A percentile compares a stretch with the other conserved stretches of the same genome.
Evolutionary conservation across 2,888 invertebrate species (phyloP).

Genomic region (Norana najaformis): DNA sequence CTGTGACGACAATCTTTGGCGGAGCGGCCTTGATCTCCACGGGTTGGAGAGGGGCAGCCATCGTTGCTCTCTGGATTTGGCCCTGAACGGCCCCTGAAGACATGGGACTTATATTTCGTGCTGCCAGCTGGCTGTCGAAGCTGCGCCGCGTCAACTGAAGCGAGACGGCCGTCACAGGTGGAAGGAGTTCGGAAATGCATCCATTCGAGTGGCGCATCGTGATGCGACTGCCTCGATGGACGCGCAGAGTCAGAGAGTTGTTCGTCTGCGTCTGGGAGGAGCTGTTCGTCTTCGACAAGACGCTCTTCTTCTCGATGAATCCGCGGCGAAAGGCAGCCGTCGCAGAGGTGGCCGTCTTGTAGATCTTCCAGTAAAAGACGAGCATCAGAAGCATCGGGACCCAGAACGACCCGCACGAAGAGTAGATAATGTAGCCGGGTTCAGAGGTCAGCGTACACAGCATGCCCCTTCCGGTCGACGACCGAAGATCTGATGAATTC

Average conservation of each 20-base stretch:
- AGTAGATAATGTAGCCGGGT: conserved; percentile 90
- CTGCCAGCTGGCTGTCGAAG: conserved; percentile 16
- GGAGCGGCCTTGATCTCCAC: background rate
- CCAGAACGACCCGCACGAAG: conserved; percentile 95
- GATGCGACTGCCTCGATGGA: conserved; percentile 75
- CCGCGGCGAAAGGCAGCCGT: conserved; percentile 57
- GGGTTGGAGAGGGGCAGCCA: background rate
- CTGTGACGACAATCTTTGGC: conserved; percentile 27
- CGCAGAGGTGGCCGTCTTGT: conserved; percentile 76
- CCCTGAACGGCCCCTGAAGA: background rate
- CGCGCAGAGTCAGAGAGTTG: conserved; percentile 75
- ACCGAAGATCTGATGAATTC: background rate
- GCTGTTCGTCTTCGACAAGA: background rate
- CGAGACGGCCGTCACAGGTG: conserved; percentile 17
- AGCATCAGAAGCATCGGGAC: conserved; percentile 96
- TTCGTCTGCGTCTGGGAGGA: conserved; percentile 26
- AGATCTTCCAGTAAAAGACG: conserved; percentile 96
- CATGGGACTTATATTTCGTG: background rate
- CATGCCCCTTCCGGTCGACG: background rate
- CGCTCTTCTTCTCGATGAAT: conserved; percentile 48
- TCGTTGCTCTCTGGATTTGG: background rate
- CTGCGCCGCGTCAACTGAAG: conserved; percentile 23
- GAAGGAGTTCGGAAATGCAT: conserved; percentile 28
- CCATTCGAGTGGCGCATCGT: conserved; percentile 28
- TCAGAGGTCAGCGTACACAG: conserved; percentile 52